Conservation (phyloP, 2,797 vertebrate species). For the Sebastes vulpes region DNA sequence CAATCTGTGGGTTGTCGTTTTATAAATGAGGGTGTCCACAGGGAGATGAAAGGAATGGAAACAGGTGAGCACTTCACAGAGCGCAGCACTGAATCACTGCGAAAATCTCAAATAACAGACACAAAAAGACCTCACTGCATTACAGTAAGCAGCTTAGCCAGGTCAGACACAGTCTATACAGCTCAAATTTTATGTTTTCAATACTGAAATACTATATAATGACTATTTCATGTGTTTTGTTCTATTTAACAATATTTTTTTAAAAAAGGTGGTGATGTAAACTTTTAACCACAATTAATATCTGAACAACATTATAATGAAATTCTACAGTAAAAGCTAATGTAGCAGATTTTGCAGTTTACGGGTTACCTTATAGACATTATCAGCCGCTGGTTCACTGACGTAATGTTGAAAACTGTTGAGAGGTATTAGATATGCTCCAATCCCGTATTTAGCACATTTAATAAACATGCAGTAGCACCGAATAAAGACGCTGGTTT, state of each 20-base stretch:
- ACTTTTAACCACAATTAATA: background rate
- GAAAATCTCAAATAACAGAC: conserved; percentile 23
- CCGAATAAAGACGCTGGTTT: background rate
- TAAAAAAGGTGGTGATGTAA: background rate
- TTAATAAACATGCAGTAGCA: background rate
- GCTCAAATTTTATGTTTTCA: background rate
- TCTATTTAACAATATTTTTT: background rate
- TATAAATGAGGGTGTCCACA: conserved; percentile 24
- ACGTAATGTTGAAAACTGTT: background rate
- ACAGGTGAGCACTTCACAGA: conserved; percentile 38
- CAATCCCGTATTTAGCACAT: background rate
- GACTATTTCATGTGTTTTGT: background rate
- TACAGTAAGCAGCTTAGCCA: conserved; percentile 14
- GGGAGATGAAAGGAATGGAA: conserved; percentile 38
- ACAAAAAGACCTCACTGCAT: conserved; percentile 6
- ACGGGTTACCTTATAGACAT: background rate
- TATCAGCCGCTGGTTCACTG: background rate
- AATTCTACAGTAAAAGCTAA: background rate
- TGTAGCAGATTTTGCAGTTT: background rate
- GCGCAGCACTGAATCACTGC: background rate
- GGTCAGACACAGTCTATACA: conserved; percentile 1
- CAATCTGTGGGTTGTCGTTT: conserved; percentile 36
- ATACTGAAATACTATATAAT: background rate
- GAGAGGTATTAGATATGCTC: background rate
- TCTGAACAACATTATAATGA: background rate